Conservation (phyloP, 2,797 vertebrate species). For the Australoheros facetus region DNA sequence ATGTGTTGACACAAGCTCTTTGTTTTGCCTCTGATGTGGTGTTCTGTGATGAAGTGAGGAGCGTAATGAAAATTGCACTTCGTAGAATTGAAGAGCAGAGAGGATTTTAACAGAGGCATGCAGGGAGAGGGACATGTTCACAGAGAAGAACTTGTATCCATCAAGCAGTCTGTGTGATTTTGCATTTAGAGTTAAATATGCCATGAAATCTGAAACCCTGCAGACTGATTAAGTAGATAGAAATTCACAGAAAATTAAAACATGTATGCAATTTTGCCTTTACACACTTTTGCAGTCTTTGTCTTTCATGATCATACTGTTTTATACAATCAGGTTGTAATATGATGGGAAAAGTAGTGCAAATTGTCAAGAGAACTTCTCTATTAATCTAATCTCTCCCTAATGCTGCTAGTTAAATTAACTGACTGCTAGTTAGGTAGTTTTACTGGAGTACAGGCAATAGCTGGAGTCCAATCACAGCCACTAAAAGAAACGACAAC, state of each 20-base stretch:
- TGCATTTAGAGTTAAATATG: background rate
- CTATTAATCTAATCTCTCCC: background rate
- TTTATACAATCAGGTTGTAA: slow-evolving; percentile 11
- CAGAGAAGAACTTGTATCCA: background rate
- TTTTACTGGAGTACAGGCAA: slow-evolving; percentile 21
- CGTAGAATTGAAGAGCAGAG: slow-evolving; percentile 40
- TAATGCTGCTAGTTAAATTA: background rate
- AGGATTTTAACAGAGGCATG: slow-evolving; percentile 38
- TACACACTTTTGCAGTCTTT: background rate
- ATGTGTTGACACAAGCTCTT: slow-evolving; percentile 43
- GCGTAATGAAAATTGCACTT: slow-evolving; percentile 58
- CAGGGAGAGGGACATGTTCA: slow-evolving; percentile 16
- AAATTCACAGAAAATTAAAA: background rate
- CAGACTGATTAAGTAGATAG: background rate
- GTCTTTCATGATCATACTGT: background rate
- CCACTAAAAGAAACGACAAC: slow-evolving; percentile 26
- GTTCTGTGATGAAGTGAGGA: slow-evolving; percentile 21
- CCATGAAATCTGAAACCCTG: background rate
- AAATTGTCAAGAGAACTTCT: background rate
- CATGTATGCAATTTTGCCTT: background rate
- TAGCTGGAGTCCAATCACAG: slow-evolving; percentile 49
- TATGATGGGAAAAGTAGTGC: background rate
- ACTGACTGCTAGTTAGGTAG: background rate
- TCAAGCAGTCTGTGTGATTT: background rate
- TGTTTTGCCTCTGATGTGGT: slow-evolving; percentile 46